Percentiles rank a stretch among this genome's conserved stretches.
phyloP scores from a whole-genome alignment of 2,797 vertebrate species.

The Pseudochromis fuscus region DNA sequence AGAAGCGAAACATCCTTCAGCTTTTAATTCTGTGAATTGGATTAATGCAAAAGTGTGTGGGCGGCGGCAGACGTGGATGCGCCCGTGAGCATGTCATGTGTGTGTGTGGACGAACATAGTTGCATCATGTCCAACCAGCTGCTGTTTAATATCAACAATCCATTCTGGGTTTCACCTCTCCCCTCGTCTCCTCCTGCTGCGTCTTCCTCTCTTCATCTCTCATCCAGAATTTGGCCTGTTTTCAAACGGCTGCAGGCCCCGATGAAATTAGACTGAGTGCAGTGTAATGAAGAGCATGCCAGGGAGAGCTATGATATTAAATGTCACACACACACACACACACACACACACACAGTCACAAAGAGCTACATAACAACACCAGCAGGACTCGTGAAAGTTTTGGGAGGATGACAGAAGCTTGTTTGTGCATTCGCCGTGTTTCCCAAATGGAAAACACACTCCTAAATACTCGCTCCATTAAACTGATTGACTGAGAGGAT shows the following conservation, averaged over 20 bases:
- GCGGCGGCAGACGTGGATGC: slow-evolving; percentile 38
- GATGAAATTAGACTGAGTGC: slow-evolving; percentile 81
- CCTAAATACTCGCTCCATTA: slow-evolving; percentile 60
- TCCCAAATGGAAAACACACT: slow-evolving; percentile 34
- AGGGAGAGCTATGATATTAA: slow-evolving; percentile 74
- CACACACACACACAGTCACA: slow-evolving; percentile 17
- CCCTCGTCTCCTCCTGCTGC: slow-evolving; percentile 26
- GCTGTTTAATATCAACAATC: slow-evolving; percentile 73
- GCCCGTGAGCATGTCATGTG: slow-evolving; percentile 10
- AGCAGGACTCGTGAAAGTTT: slow-evolving; percentile 42
- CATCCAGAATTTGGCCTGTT: slow-evolving; percentile 66
- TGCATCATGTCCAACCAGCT: slow-evolving; percentile 59
- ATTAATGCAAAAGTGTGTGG: slow-evolving; percentile 68
- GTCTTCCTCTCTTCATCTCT: slow-evolving; percentile 59
- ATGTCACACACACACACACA: slow-evolving; percentile 62
- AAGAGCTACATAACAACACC: slow-evolving; percentile 30
- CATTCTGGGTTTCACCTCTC: slow-evolving; percentile 60
- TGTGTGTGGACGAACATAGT: slow-evolving; percentile 22
- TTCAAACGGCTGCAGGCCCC: slow-evolving; percentile 75
- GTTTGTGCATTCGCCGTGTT: slow-evolving; percentile 44
- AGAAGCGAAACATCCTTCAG: slow-evolving; percentile 68
- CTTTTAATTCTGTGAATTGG: slow-evolving; percentile 79
- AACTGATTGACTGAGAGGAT: slow-evolving; percentile 66
- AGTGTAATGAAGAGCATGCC: slow-evolving; percentile 73
- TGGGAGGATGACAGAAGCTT: slow-evolving; percentile 51